Percentiles rank a stretch among this genome's conserved stretches.
phyloP scores from a whole-genome alignment of 2,797 vertebrate species.

The Xerus rutilus region DNA sequence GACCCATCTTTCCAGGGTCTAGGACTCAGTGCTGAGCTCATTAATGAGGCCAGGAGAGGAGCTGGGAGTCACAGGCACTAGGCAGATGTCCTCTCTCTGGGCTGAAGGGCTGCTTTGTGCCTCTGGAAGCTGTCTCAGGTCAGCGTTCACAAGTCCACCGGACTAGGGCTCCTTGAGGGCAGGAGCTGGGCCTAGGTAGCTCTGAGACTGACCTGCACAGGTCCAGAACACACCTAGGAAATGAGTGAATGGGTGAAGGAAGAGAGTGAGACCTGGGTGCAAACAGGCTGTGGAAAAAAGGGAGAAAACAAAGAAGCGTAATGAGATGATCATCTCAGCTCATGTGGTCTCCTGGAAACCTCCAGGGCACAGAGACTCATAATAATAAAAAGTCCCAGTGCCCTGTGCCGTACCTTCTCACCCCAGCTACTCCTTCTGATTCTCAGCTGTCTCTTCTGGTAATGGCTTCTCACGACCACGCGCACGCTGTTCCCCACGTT shows the following conservation, averaged over 20 bases:
- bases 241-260: background rate
- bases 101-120: background rate
- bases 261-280: background rate
- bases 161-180: background rate
- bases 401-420: no score
- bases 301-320: background rate
- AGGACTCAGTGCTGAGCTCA: background rate
- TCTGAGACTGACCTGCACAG: background rate
- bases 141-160: background rate
- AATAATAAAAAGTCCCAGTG: background rate
- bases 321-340: background rate
- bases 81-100: background rate
- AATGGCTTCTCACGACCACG: fast-evolving
- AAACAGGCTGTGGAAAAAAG: background rate
- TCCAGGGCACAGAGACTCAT: background rate
- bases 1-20: background rate
- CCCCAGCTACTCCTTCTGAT: background rate
- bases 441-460: background rate
- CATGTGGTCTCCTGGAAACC: background rate
- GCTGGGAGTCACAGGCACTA: background rate
- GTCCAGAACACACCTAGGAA: background rate
- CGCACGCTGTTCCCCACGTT: fast-evolving
- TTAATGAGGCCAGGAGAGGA: background rate
- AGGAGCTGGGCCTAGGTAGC: background rate
- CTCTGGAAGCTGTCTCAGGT: background rate